Evolutionary conservation across 2,797 vertebrate species (phyloP), one percentile per base, ranked within the genome.

Genomic region (Mus minutoides): DNA sequence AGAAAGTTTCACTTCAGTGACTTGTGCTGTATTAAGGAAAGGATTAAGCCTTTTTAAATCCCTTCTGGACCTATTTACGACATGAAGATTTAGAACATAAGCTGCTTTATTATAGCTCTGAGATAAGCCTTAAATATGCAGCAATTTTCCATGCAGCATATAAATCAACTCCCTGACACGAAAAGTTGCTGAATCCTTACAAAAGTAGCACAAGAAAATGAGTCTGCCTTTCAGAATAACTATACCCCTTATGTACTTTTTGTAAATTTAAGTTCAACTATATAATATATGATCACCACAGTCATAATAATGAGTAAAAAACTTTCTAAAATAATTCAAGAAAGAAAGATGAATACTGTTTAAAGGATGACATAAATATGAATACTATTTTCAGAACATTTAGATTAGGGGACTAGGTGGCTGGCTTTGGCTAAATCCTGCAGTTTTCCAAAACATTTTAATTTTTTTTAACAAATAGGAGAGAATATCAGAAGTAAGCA

Each of bases 51-150:
- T 94, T 93, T 97, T 83, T 6, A 96, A 98, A 97, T 96, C 92
- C 96, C 91, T 97, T 96, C 96, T 96, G 96, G 94, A 97, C 88
- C 95, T 96, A 97, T 97, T 98, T 97, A 97, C 1, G 1, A 92
- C 91, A 90, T n/a, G 67, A 97, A 97, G 97, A 97, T 95, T 98
- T 96, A 95, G 95, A 97, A 95, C 94, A 96, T 96, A 97, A 96
- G 96, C 96, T 88, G 93, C 94, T 97, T 97, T 97, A 96, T 97
- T 97, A 97, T 92, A 94, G 93, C 95, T 96, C 93, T 64, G 96
- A 97, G 95, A 96, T 97, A 97, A 97, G 95, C 92, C 91, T 95
- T 97, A 97, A 97, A 97, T 97, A 97, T 90, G 88, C 94, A 94
- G 96, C 91, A 92, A 97, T 97, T 98, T 96, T 95, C 97, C 94